Percentiles rank a stretch among this genome's conserved stretches.
These are phyloP conservation scores for Octodonta nipae DNA, from an alignment of 2,888 invertebrate species.

Conservation along the genomic window DNA sequence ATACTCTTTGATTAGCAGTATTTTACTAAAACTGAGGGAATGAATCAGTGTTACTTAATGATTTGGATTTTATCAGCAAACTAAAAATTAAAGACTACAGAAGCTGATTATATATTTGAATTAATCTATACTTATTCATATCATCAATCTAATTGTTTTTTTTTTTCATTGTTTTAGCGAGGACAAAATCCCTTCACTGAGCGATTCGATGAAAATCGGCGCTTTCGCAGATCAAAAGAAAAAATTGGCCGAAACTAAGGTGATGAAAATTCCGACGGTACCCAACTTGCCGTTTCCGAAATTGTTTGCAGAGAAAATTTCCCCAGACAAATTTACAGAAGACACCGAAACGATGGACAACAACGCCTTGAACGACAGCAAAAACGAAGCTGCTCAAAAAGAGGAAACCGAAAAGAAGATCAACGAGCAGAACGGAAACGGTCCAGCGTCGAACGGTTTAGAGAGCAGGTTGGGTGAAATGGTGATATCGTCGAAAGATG, in stretches of 20 bases:
- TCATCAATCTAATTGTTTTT: not conserved
- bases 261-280: slow-evolving; percentile 40
- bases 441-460: not conserved
- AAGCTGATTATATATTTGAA: too few species aligned
- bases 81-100: too few species aligned
- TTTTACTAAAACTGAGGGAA: too few species aligned
- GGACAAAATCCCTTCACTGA: slow-evolving; percentile 53
- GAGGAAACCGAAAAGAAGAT: slow-evolving; percentile 4
- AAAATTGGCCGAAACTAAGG: slow-evolving; percentile 38
- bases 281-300: slow-evolving; percentile 49
- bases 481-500: slow-evolving; percentile 44
- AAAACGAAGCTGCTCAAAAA: not conserved
- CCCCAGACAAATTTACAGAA: slow-evolving; percentile 13
- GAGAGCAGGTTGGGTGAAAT: slow-evolving; percentile 29
- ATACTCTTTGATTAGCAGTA: too few species aligned
- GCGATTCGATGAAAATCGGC: slow-evolving; percentile 61
- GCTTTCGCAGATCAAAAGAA: slow-evolving; percentile 61
- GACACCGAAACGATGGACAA: slow-evolving; percentile 10
- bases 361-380: slow-evolving; percentile 10
- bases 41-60: too few species aligned
- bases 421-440: slow-evolving; percentile 6
- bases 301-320: slow-evolving; percentile 32
- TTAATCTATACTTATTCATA: too few species aligned
- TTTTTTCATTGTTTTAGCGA: slow-evolving; percentile 35
- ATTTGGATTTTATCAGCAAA: too few species aligned